Base-by-base conservation (phyloP, 2,797 vertebrate genomes). In the Momotus momota region DNA sequence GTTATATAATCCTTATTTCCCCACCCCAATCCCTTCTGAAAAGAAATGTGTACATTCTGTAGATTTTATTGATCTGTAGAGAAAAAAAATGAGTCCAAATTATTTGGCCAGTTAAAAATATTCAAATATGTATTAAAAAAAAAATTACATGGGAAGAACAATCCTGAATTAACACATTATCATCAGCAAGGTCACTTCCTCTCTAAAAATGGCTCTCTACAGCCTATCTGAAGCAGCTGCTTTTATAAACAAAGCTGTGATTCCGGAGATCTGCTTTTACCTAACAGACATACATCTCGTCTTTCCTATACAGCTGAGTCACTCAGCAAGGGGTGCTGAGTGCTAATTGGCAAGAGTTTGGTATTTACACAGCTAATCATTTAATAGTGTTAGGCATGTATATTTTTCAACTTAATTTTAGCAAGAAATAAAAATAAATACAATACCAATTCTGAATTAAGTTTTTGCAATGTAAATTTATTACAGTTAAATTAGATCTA, bases 381-480 rank as follows among this genome's bases (percentile, higher is more conserved):
- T 95, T 62, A 48, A 26, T 25, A 75, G 49, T 54, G 97, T 88
- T 41, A 91, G 54, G 48, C 73, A 65, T 22, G 61, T 12, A 69
- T 2, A 86, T 85, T 94, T 96, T 96, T 93, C 71, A 43, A 89
- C 43, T 80, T 92, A 35, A 90, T 94, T 96, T 95, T 85, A 80
- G 58, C 48, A 79, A 88, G 54, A 94, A 96, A 90, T 80, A 66
- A 82, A 88, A 87, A 49, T 14, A 89, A 88, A 81, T 57, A 71
- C 19, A 94, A 82, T 21, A 54, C 49, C 15, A 71, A 55, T 61
- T 74, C 75, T 86, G 22, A 88, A 81, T 74, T 22, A 84, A 71
- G 33, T 31, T 57, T 45, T 81, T 77, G 35, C 35, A 69, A 57
- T 65, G n/a, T 57, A 46, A 75, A 87, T 61, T 29, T 84, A 91